phyloP scores from a whole-genome alignment of 2,888 invertebrate genomes.

The Proisotoma minuta region DNA sequence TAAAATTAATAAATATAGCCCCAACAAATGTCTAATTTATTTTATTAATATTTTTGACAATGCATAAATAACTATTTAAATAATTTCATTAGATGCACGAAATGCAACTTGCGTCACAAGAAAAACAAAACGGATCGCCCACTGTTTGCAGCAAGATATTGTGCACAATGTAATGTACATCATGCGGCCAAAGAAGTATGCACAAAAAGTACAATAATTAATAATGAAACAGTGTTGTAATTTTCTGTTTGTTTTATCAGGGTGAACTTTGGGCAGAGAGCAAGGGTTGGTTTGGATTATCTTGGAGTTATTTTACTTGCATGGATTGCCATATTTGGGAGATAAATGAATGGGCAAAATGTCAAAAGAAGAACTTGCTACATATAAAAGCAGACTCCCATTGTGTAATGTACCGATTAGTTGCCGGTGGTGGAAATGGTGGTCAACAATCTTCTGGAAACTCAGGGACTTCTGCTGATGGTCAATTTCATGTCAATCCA shows the following conservation, averaged over 20 bases:
- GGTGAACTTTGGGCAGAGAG: slow-evolving; percentile 97
- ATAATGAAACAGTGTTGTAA: no score
- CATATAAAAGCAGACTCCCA: slow-evolving; percentile 63
- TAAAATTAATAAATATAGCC: no score
- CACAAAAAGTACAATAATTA: no score
- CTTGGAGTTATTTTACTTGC: slow-evolving; percentile 92
- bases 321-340: slow-evolving; percentile 95
- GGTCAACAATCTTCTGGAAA: slow-evolving; percentile 30
- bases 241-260: slow-evolving; percentile 52
- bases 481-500: slow-evolving; percentile 25
- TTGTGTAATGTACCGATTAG: slow-evolving; percentile 53
- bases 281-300: slow-evolving; percentile 70
- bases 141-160: slow-evolving; percentile 86
- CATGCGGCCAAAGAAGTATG: slow-evolving; percentile 80
- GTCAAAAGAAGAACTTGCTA: slow-evolving; percentile 72
- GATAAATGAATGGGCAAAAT: slow-evolving; percentile 95
- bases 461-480: slow-evolving; percentile 17
- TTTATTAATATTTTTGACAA: slow-evolving; percentile 1
- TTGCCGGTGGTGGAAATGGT: slow-evolving; percentile 50
- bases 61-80: not conserved
- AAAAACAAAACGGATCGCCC: slow-evolving; percentile 79
- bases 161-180: slow-evolving; percentile 80
- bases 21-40: no score
- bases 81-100: slow-evolving; percentile 67
- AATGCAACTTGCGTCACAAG: slow-evolving; percentile 85